These are phyloP conservation scores for Gila robusta DNA, from an alignment of 2,797 vertebrate genomes.

Conservation along the genomic window DNA sequence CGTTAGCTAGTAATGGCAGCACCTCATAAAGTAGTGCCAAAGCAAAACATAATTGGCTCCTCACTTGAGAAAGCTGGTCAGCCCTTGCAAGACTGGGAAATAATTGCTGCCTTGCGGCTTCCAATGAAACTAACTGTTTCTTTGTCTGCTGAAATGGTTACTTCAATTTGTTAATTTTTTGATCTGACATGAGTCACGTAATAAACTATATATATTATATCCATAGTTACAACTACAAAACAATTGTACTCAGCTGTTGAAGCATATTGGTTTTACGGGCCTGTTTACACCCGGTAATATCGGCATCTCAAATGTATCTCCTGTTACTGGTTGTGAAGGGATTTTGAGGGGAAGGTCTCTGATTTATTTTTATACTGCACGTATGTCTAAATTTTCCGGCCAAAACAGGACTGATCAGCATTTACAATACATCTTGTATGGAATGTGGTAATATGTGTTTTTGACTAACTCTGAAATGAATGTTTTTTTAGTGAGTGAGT, in stretches of 20 bases:
- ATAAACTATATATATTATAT: not conserved
- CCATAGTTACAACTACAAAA: slow-evolving; percentile 7
- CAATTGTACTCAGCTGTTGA: not conserved
- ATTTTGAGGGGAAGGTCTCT: not conserved
- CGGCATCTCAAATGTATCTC: not conserved
- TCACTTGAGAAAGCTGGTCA: slow-evolving; percentile 67
- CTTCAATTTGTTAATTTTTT: slow-evolving; percentile 2
- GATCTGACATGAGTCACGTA: not conserved
- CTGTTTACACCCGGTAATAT: slow-evolving; percentile 2
- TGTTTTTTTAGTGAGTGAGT: not conserved
- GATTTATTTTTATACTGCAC: not conserved
- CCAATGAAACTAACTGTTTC: slow-evolving; percentile 20
- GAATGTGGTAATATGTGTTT: not conserved
- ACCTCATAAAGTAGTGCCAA: slow-evolving; percentile 62
- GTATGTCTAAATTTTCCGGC: not conserved
- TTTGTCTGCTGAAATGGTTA: slow-evolving; percentile 35
- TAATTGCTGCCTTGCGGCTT: slow-evolving; percentile 48
- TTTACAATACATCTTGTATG: not conserved
- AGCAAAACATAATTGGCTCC: slow-evolving; percentile 65
- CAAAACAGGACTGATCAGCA: not conserved
- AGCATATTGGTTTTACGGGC: not conserved
- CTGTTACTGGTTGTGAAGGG: not conserved
- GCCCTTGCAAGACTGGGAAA: slow-evolving; percentile 58
- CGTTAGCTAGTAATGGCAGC: slow-evolving; percentile 45
- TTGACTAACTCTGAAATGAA: not conserved